Evolutionary conservation across 2,888 invertebrate genomes (phyloP).

Genomic region (Hirtodrosophila cameraria): DNA sequence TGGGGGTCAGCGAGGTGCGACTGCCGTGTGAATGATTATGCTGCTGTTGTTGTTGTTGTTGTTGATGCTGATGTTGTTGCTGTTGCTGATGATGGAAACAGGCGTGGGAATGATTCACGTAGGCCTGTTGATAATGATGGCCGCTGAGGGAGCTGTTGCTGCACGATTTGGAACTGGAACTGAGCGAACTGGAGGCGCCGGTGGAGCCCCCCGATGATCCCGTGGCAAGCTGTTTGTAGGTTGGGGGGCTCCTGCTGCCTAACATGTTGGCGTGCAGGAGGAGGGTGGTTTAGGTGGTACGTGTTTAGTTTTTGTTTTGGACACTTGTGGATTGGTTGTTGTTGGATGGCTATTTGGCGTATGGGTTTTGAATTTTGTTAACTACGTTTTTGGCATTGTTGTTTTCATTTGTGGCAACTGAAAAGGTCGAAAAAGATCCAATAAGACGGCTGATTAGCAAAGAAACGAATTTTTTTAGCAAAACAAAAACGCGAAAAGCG

Average conservation of each 20-base stretch:
- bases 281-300: constrained; percentile 29
- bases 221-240: constrained; percentile 69
- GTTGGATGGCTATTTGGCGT: constrained; percentile 13
- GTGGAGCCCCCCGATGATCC: constrained; percentile 83
- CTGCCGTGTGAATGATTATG: constrained; percentile 52
- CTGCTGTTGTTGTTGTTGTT: constrained; percentile 34
- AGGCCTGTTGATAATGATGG: constrained; percentile 54
- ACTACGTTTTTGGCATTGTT: constrained; percentile 31
- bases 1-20: constrained; percentile 59
- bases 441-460: constrained; percentile 30
- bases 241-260: constrained; percentile 83
- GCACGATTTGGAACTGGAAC: constrained; percentile 31
- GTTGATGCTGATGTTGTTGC: constrained; percentile 57
- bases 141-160: constrained; percentile 49
- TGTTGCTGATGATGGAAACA: constrained; percentile 68
- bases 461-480: constrained; percentile 44
- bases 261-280: constrained; percentile 71
- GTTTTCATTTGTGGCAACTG: constrained; percentile 32
- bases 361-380: constrained; percentile 11
- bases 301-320: constrained; percentile 29
- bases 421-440: constrained; percentile 32
- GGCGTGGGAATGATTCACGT: constrained; percentile 57
- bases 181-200: constrained; percentile 49
- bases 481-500: constrained; percentile 59
- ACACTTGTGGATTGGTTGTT: constrained; percentile 38